Conservation (phyloP, 2,888 invertebrate genomes). For the Archips xylosteana region DNA sequence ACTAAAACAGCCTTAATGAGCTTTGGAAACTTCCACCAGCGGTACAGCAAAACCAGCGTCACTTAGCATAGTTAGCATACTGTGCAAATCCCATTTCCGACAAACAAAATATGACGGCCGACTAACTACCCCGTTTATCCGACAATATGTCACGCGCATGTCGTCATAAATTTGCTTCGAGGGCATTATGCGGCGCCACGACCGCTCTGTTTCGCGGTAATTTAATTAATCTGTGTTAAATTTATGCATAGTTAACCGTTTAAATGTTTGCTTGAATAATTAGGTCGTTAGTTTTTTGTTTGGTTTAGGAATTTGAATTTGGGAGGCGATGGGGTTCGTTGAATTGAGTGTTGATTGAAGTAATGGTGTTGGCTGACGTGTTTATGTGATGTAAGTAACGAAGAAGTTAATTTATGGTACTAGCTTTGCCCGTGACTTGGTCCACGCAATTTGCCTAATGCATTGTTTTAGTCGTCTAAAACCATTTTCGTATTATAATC, state of each 20-base stretch:
- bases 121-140: constrained; percentile 36
- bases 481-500: too few relatives aligned
- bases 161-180: constrained; percentile 55
- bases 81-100: neutral
- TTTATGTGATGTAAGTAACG: too few relatives aligned
- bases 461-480: too few relatives aligned
- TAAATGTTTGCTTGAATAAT: constrained; percentile 42
- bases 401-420: too few relatives aligned
- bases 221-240: constrained; percentile 65
- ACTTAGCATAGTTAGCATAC: too few relatives aligned
- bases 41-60: too few relatives aligned
- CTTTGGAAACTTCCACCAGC: too few relatives aligned
- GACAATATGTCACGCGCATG: constrained; percentile 42
- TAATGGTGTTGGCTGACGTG: too few relatives aligned
- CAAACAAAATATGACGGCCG: constrained; percentile 13
- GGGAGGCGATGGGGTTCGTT: constrained; percentile 14
- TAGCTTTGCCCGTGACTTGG: too few relatives aligned
- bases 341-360: neutral
- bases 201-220: constrained; percentile 55
- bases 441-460: too few relatives aligned
- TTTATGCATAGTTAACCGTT: constrained; percentile 62
- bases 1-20: too few relatives aligned
- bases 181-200: constrained; percentile 57
- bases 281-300: constrained; percentile 39
- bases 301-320: constrained; percentile 11